Evolutionary conservation across 2,113 vertebrate genomes (phyloP).

Genomic region (Cnemophilus loriae): DNA sequence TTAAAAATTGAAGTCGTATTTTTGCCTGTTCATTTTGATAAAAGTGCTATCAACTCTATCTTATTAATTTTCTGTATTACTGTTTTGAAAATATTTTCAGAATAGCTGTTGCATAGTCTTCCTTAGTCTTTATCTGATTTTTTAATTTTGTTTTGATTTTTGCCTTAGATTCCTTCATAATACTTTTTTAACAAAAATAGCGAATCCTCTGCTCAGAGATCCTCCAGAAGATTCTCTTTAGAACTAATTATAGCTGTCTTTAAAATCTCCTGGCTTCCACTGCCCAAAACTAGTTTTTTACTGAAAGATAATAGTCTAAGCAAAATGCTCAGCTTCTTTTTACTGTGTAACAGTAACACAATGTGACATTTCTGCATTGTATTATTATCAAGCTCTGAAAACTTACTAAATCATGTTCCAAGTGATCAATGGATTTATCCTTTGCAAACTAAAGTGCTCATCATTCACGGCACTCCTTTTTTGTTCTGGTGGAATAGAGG

Average conservation of each 20-base stretch:
- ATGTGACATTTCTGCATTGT: conserved; percentile 12
- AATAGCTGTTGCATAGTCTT: background rate
- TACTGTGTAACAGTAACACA: background rate
- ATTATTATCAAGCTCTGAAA: background rate
- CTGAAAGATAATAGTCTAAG: background rate
- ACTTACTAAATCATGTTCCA: conserved; percentile 4
- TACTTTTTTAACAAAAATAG: background rate
- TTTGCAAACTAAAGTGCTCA: background rate
- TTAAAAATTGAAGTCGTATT: background rate
- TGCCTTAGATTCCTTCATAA: background rate
- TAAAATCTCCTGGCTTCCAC: background rate
- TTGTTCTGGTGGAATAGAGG: background rate
- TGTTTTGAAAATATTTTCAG: background rate
- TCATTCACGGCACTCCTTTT: background rate
- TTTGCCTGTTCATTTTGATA: background rate
- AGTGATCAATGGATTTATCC: conserved; percentile 34
- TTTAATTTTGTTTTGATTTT: no score
- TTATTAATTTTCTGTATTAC: background rate
- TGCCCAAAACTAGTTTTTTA: background rate
- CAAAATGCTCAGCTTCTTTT: background rate
- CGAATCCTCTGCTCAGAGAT: background rate
- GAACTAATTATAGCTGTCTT: background rate
- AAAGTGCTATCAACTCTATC: background rate
- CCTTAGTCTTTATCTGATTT: background rate
- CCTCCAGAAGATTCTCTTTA: background rate